These are phyloP conservation scores for Drosophila rhopaloa DNA, from an alignment of 1,140 invertebrate species.

Conservation along the genomic window DNA sequence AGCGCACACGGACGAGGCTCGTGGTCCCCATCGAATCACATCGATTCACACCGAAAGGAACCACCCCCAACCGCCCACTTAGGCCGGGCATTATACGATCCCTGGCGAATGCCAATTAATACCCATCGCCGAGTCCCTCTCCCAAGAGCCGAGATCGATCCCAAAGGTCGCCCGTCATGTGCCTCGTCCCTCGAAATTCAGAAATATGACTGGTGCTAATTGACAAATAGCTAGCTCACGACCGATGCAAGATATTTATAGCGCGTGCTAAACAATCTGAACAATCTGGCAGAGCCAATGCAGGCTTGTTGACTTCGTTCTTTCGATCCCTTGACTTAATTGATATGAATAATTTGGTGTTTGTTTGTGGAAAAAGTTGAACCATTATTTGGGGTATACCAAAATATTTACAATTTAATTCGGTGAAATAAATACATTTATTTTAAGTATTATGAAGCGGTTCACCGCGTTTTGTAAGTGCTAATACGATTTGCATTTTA, in stretches of 20 bases:
- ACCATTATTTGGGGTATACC: slow-evolving; percentile 2
- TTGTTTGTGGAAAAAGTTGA: slow-evolving; percentile 4
- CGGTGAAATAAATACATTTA: slow-evolving; percentile 41
- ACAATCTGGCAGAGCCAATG: slow-evolving; percentile 45
- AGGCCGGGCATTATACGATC: slow-evolving; percentile 42
- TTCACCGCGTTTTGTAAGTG: slow-evolving; percentile 24
- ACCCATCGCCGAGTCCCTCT: slow-evolving; percentile 47
- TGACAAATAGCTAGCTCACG: slow-evolving; percentile 50
- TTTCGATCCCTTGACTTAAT: slow-evolving; percentile 29
- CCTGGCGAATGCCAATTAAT: slow-evolving; percentile 54
- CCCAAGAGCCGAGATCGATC: slow-evolving; percentile 19
- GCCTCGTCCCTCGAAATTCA: slow-evolving; percentile 39
- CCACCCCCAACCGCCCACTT: slow-evolving; percentile 50
- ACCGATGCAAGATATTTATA: slow-evolving; percentile 42
- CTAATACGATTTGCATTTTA: slow-evolving; percentile 19
- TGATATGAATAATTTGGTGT: slow-evolving; percentile 42
- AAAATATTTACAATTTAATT: slow-evolving; percentile 6
- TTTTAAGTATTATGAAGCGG: slow-evolving; percentile 2
- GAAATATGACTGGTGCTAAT: slow-evolving; percentile 42
- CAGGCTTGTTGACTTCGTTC: slow-evolving; percentile 38
- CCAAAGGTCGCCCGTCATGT: slow-evolving; percentile 48
- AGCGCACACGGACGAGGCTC: slow-evolving; percentile 32
- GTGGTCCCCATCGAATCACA: slow-evolving; percentile 31
- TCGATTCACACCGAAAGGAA: background rate
- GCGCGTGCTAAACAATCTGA: slow-evolving; percentile 49